These are phyloP conservation scores for Pelagia noctiluca DNA, from an alignment of 30 jellyfish, hydroid and myxozoan genomes.

Conservation along the genomic window DNA sequence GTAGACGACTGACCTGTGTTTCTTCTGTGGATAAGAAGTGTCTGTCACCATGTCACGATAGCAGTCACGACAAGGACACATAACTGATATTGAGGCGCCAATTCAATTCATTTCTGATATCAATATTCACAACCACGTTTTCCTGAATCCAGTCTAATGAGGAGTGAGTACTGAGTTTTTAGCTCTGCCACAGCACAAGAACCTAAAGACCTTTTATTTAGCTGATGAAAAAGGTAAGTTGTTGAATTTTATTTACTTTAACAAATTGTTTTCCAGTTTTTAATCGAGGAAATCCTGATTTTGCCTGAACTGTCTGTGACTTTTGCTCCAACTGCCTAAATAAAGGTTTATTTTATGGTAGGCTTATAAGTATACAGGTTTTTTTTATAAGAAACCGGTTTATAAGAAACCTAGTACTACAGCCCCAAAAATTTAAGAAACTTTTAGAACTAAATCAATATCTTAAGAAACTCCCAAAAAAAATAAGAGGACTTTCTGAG, in stretches of 20 bases:
- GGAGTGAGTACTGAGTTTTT: constrained; percentile 2
- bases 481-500: too few species aligned
- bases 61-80: constrained; percentile 7
- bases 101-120: neutral
- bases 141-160: neutral
- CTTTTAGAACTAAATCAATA: too few species aligned
- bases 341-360: too few species aligned
- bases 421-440: too few species aligned
- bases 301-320: constrained; percentile 4
- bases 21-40: neutral
- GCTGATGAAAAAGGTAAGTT: neutral
- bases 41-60: constrained; percentile 2
- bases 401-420: too few species aligned
- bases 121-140: neutral
- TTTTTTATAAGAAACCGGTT: too few species aligned
- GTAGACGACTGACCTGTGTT: constrained; percentile 1
- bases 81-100: constrained; percentile 4
- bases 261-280: neutral
- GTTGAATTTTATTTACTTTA: neutral
- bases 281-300: neutral
- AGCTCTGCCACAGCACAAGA: constrained; percentile 6
- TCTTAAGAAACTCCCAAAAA: too few species aligned
- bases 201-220: neutral
- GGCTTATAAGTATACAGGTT: too few species aligned
- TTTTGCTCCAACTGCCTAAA: constrained; percentile 2